These are phyloP conservation scores for Malurus elegans DNA, from an alignment of 2,113 vertebrate genomes.

Conservation along the genomic window DNA sequence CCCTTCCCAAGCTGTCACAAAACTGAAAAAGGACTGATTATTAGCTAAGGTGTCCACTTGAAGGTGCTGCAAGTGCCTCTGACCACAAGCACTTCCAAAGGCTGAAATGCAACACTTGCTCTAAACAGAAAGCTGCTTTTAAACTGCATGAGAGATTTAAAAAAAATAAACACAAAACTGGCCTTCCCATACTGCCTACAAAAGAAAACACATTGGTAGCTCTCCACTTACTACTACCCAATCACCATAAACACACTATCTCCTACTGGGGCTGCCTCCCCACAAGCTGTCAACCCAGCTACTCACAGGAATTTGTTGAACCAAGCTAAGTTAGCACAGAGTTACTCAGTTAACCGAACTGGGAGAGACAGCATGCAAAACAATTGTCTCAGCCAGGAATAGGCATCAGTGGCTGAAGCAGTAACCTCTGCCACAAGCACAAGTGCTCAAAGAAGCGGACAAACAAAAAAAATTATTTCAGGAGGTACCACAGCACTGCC, in stretches of 20 bases:
- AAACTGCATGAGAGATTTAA: background rate
- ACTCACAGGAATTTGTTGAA: background rate
- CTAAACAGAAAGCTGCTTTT: background rate
- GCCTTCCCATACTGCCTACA: background rate
- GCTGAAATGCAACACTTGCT: background rate
- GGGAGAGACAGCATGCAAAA: background rate
- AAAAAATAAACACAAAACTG: background rate
- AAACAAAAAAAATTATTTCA: background rate
- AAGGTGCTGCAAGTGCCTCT: background rate
- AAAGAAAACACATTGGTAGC: fast-evolving
- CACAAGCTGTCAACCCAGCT: background rate
- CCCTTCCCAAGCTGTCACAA: background rate
- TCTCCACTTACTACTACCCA: background rate
- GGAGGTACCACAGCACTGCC: background rate
- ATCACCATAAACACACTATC: background rate
- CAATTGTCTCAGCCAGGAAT: background rate
- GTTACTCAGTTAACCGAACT: background rate
- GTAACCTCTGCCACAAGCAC: background rate
- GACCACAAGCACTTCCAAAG: background rate
- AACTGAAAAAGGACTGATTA: background rate
- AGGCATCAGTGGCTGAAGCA: background rate
- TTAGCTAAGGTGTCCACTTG: background rate
- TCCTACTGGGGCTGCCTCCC: background rate
- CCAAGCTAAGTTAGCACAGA: background rate
- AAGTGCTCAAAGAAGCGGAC: background rate